Percentiles rank a stretch among this genome's conserved stretches.
Evolutionary conservation across 2,797 vertebrate species (phyloP).

Genomic region (Mus spretus): DNA sequence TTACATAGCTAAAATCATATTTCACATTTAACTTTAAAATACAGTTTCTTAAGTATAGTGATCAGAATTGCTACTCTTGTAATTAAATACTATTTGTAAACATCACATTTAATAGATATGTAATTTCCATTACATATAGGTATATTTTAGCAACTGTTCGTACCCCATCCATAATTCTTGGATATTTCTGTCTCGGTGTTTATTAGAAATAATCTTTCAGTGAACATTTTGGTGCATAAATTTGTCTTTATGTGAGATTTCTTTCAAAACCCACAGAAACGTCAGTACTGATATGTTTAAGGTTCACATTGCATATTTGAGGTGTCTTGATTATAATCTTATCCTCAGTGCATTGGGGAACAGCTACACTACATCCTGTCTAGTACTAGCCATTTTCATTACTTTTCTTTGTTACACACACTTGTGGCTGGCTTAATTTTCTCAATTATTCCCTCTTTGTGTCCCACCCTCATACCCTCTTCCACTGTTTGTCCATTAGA

Average conservation of each 20-base stretch:
- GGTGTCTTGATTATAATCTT: conserved; percentile 25
- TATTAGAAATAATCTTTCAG: conserved; percentile 41
- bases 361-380: background rate
- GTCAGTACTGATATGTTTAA: conserved; percentile 62
- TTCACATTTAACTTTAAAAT: conserved; percentile 54
- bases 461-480: background rate
- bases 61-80: background rate
- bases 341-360: background rate
- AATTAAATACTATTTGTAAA: conserved; percentile 52
- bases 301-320: background rate
- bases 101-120: conserved; percentile 38
- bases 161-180: background rate
- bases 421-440: background rate
- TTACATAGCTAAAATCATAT: conserved; percentile 49
- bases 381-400: background rate
- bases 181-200: background rate
- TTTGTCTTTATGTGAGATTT: conserved; percentile 46
- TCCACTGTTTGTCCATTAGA: background rate
- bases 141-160: conserved; percentile 55
- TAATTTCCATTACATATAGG: conserved; percentile 52
- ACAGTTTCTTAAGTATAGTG: conserved; percentile 26
- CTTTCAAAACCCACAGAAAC: conserved; percentile 46
- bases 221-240: background rate
- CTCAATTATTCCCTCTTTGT: background rate
- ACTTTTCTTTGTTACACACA: background rate